phyloP scores from a whole-genome alignment of 92 coral and sea anemone genomes.

The Parazoanthus atlanticus region DNA sequence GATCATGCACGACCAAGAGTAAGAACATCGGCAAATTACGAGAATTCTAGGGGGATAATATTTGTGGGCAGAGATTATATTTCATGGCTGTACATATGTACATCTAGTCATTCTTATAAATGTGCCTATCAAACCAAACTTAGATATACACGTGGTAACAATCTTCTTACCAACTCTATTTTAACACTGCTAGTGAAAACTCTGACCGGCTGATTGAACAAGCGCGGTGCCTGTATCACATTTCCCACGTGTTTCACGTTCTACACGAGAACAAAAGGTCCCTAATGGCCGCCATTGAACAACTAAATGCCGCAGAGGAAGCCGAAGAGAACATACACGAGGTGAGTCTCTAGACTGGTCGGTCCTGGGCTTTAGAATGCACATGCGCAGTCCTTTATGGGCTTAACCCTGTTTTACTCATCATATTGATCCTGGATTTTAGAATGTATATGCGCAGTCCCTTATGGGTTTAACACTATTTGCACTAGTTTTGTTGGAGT shows the following conservation, averaged over 20 bases:
- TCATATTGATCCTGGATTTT: too few species aligned
- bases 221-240: slow-evolving; percentile 91
- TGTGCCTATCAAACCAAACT: neutral
- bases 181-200: slow-evolving; percentile 60
- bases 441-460: too few species aligned
- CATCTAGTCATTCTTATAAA: too few species aligned
- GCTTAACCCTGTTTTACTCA: neutral
- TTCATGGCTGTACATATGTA: too few species aligned
- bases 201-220: slow-evolving; percentile 82
- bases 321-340: slow-evolving; percentile 94
- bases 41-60: too few species aligned
- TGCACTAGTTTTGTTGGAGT: too few species aligned
- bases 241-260: slow-evolving; percentile 94
- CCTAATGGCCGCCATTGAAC: slow-evolving; percentile 92
- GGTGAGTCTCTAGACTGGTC: slow-evolving; percentile 46
- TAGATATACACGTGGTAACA: neutral
- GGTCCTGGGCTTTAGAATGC: too few species aligned
- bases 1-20: too few species aligned
- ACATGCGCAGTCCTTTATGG: neutral
- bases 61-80: too few species aligned
- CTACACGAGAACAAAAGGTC: slow-evolving; percentile 81
- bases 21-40: too few species aligned
- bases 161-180: neutral
- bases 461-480: too few species aligned
- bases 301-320: slow-evolving; percentile 92